Evolutionary conservation across 30 jellyfish, hydroid and myxozoan species (phyloP).

Genomic region (Sanderia malayensis): DNA sequence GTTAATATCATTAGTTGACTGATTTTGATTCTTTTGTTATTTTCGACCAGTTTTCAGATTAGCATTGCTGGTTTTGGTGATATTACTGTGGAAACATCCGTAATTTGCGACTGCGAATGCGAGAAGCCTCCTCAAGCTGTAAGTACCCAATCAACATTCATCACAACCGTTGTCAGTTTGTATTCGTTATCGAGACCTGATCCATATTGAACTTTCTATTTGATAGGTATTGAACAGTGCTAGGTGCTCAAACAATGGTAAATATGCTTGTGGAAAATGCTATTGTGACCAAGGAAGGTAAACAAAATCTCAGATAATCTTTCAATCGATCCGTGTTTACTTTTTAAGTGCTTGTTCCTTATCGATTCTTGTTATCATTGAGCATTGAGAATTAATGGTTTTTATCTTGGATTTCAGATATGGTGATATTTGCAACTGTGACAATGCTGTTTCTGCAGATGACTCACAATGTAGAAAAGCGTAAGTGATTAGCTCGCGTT

Average conservation of each 20-base stretch:
- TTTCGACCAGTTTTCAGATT: slow-evolving; percentile 77
- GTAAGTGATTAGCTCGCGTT: slow-evolving; percentile 28
- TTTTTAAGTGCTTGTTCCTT: neutral
- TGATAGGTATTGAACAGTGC: slow-evolving; percentile 60
- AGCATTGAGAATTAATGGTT: neutral
- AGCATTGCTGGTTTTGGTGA: slow-evolving; percentile 88
- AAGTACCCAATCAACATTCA: no score
- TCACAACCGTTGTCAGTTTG: no score
- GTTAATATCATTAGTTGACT: no score
- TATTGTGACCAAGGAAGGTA: slow-evolving; percentile 73
- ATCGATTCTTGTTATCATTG: neutral
- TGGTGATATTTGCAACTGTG: slow-evolving; percentile 62
- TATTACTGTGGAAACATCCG: slow-evolving; percentile 49
- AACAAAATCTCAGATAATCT: neutral
- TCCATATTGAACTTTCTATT: no score
- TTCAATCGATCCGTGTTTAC: neutral
- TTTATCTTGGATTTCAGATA: slow-evolving; percentile 16
- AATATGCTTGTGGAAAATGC: slow-evolving; percentile 75
- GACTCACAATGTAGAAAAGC: slow-evolving; percentile 52
- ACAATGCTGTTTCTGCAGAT: slow-evolving; percentile 44
- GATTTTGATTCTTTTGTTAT: no score
- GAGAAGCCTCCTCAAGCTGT: slow-evolving; percentile 48
- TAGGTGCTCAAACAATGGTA: slow-evolving; percentile 59
- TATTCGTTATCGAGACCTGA: no score
- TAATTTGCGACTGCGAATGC: slow-evolving; percentile 71